phyloP scores from a whole-genome alignment of 1,140 invertebrate species.

The Cataglyphis hispanica region DNA sequence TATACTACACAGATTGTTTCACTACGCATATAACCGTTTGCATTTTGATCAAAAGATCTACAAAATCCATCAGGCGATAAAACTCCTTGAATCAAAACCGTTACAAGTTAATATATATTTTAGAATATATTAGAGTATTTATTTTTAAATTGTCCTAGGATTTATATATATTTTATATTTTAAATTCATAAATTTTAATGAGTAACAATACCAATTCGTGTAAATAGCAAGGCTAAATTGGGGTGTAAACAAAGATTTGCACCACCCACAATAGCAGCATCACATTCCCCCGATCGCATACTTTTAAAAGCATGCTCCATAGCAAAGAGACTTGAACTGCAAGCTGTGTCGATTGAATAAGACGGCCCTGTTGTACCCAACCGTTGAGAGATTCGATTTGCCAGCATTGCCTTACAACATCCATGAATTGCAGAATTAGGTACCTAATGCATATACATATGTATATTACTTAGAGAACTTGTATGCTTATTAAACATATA shows the following conservation, averaged over 20 bases:
- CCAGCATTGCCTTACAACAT: slow-evolving; percentile 96
- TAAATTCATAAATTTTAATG: too few species aligned
- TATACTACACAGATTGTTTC: slow-evolving; percentile 93
- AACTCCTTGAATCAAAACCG: slow-evolving; percentile 90
- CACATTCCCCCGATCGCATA: slow-evolving; percentile 92
- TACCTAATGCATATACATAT: slow-evolving; percentile 71
- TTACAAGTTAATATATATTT: too few species aligned
- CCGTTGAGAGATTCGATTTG: slow-evolving; percentile 94
- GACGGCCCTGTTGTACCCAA: slow-evolving; percentile 92
- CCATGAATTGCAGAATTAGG: slow-evolving; percentile 85
- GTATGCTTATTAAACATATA: too few species aligned
- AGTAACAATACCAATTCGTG: slow-evolving; percentile 81
- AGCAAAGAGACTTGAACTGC: slow-evolving; percentile 95
- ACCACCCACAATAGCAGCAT: slow-evolving; percentile 95
- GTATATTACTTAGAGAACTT: background rate
- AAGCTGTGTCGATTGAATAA: slow-evolving; percentile 95
- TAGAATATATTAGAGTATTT: too few species aligned
- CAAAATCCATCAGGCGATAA: slow-evolving; percentile 94
- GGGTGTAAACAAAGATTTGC: slow-evolving; percentile 94
- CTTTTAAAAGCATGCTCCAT: slow-evolving; percentile 93
- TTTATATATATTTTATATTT: too few species aligned
- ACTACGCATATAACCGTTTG: slow-evolving; percentile 91
- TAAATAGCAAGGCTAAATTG: slow-evolving; percentile 93
- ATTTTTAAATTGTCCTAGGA: too few species aligned
- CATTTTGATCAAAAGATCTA: slow-evolving; percentile 95